These are phyloP conservation scores for Coenonympha arcania DNA, from an alignment of 2,888 invertebrate species.

Conservation along the genomic window DNA sequence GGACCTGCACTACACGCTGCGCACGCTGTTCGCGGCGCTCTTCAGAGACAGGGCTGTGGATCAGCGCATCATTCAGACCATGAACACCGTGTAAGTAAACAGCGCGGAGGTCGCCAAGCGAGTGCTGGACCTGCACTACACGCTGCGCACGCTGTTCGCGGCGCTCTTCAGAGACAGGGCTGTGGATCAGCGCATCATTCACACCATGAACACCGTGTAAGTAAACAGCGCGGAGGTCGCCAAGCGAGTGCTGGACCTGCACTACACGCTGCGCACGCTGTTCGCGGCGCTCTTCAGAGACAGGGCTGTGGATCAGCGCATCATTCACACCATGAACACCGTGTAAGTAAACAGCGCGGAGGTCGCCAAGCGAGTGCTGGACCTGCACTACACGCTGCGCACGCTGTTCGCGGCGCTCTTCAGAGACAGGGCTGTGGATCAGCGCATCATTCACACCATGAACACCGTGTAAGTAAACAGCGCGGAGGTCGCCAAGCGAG, in stretches of 20 bases:
- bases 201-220: conserved; percentile 69
- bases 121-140: conserved; percentile 81
- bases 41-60: conserved; percentile 74
- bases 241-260: conserved; percentile 80
- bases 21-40: conserved; percentile 77
- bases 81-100: conserved; percentile 76
- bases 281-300: conserved; percentile 77
- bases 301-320: conserved; percentile 63
- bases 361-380: conserved; percentile 79
- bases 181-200: conserved; percentile 55
- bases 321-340: conserved; percentile 51
- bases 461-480: conserved; percentile 77
- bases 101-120: conserved; percentile 79
- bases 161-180: conserved; percentile 76
- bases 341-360: conserved; percentile 79
- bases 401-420: conserved; percentile 79
- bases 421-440: conserved; percentile 67
- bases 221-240: conserved; percentile 79
- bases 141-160: conserved; percentile 77
- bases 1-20: conserved; percentile 79
- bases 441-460: conserved; percentile 47
- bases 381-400: conserved; percentile 79
- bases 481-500: conserved; percentile 78
- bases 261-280: conserved; percentile 78
- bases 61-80: conserved; percentile 43